Percentiles rank a stretch among this genome's conserved stretches.
Evolutionary conservation across 1,140 invertebrate genomes (phyloP).

Genomic region (Sminthurinus signatus): DNA sequence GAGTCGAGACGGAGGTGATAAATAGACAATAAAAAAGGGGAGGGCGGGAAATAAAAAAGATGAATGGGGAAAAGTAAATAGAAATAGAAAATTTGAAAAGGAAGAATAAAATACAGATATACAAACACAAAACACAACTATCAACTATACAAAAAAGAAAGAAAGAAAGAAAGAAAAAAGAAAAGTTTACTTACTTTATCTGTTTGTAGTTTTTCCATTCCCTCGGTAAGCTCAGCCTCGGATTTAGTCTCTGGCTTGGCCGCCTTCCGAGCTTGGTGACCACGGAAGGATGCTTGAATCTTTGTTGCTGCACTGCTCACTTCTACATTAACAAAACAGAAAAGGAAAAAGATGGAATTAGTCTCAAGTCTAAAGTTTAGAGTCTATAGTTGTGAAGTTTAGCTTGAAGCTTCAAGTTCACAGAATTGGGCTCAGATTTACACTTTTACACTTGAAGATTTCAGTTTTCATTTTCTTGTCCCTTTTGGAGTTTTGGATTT

Average conservation of each 20-base stretch:
- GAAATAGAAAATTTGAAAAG: background rate
- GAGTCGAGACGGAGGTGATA: too few relatives aligned
- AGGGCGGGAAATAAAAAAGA: too few relatives aligned
- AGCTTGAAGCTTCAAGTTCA: too few relatives aligned
- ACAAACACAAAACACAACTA: conserved; percentile 13
- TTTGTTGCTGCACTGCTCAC: conserved; percentile 80
- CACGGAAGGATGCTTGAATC: conserved; percentile 87
- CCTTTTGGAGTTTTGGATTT: too few relatives aligned
- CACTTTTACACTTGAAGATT: too few relatives aligned
- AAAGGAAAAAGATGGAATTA: too few relatives aligned
- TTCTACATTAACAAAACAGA: conserved; percentile 60
- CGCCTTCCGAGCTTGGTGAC: conserved; percentile 76
- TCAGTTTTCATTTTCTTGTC: too few relatives aligned
- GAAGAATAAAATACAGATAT: conserved; percentile 5
- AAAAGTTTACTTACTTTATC: conserved; percentile 12
- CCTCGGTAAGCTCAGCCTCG: conserved; percentile 49
- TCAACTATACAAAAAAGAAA: background rate
- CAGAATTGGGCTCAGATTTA: too few relatives aligned
- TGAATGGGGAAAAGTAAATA: too few relatives aligned
- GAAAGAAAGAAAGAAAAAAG: background rate
- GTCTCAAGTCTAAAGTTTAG: too few relatives aligned
- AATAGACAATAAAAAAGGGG: too few relatives aligned
- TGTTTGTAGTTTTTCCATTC: conserved; percentile 30
- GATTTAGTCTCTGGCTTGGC: conserved; percentile 47
- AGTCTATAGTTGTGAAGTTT: too few relatives aligned